Base-by-base conservation (phyloP, 2,888 invertebrate genomes). In the Cryptocheilus praepositus region DNA sequence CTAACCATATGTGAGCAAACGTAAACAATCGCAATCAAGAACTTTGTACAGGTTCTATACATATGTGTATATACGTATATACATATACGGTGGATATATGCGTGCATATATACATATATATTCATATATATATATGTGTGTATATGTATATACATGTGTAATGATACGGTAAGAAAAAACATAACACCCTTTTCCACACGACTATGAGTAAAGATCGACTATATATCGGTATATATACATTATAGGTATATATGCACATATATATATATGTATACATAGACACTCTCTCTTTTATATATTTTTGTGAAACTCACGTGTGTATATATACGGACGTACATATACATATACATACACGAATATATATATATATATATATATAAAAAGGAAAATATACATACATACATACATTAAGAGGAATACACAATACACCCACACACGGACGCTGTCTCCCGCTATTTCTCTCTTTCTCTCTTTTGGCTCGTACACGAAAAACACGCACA, bases 261-360 rank as follows among this genome's bases (percentile, higher is more conserved):
- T 74, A 71, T 69, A 71, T 65, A 67, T 75, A 73, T 74, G 68
- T 76, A 76, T 75, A 79, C 73, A 81, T 81, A 81, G 77, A 73
- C 67, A 75, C 83, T 83, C 81, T 83, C 82, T 86, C 88, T 88
- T 88, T 88, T 88, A 88, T 88, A 88, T 88, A 88, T 88, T 88
- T 88, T 88, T 88, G 86, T 86, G 86, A 88, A 86, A 85, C 83
- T 87, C 84, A 85, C 85, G 83, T 85, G 83, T 87, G 83, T 86
- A 85, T 82, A 85, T 86, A 87, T 83, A 84, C 82, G 80, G 74
- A 83, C 81, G 79, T 83, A 84, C 81, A 82, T 85, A 74, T 72
- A 72, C 64, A 74, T 71, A 77, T 64, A 75, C 84, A 74, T 72
- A 72, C 64, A 74, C 70, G 76, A 63, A 75, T 60, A 64, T 43